Evolutionary conservation across 1,140 invertebrate species (phyloP).

Genomic region (Watersipora subatra): DNA sequence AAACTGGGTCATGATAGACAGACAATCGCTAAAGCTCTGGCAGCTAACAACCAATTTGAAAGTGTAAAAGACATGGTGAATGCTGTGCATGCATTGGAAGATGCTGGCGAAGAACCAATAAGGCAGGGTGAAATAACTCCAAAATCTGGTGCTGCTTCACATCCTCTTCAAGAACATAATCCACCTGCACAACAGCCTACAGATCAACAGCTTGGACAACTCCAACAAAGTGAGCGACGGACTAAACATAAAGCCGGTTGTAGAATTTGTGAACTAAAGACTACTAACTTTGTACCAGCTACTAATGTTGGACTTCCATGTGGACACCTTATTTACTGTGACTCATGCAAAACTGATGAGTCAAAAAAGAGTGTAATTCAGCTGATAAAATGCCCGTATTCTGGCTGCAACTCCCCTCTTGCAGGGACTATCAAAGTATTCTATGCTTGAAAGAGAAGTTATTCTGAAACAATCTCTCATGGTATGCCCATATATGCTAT

Average conservation of each 20-base stretch:
- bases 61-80: background rate
- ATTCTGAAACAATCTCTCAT: too few species aligned
- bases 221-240: background rate
- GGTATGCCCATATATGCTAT: too few species aligned
- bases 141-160: background rate
- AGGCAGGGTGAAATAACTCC: background rate
- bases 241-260: background rate
- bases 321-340: background rate
- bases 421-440: background rate
- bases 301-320: background rate
- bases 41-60: background rate
- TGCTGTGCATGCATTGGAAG: background rate
- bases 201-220: background rate
- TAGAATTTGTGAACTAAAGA: background rate
- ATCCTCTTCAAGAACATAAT: background rate
- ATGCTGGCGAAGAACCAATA: background rate
- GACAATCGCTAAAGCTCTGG: background rate
- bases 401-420: background rate
- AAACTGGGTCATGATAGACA: background rate
- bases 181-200: background rate
- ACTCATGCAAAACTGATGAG: background rate
- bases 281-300: background rate
- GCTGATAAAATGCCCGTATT: background rate
- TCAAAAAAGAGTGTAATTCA: background rate
- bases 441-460: too few species aligned